Conservation (phyloP, 2,888 invertebrate genomes). For the Phania funesta region DNA sequence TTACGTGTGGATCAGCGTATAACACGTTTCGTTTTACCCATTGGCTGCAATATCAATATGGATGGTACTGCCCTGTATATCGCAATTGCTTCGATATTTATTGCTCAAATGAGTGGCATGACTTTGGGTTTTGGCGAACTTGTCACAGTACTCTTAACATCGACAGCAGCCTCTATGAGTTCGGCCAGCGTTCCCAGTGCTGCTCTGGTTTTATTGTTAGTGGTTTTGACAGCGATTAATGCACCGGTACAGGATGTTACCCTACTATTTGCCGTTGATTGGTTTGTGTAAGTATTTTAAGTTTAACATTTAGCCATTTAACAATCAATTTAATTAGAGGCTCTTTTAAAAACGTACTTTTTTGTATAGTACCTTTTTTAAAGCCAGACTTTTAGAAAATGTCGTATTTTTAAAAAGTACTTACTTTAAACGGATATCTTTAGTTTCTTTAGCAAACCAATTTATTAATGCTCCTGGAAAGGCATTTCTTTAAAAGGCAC, state of each 20-base stretch:
- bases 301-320: too few relatives aligned
- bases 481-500: too few relatives aligned
- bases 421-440: not conserved
- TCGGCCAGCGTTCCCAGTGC: constrained; percentile 94
- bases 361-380: not conserved
- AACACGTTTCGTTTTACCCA: constrained; percentile 92
- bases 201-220: constrained; percentile 89
- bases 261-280: constrained; percentile 91
- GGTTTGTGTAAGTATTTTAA: constrained; percentile 89
- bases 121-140: constrained; percentile 90
- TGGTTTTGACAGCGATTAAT: constrained; percentile 90
- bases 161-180: constrained; percentile 93
- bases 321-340: too few relatives aligned
- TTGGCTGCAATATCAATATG: constrained; percentile 96
- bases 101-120: constrained; percentile 92
- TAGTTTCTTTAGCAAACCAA: not conserved
- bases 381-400: too few relatives aligned
- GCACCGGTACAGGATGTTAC: constrained; percentile 91
- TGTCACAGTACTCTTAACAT: constrained; percentile 91
- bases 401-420: not conserved
- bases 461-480: too few relatives aligned
- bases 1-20: constrained; percentile 90
- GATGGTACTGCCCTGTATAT: constrained; percentile 95
- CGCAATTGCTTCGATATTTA: constrained; percentile 91
- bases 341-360: not conserved